Evolutionary conservation across 2,888 invertebrate species (phyloP).

Genomic region (Mythimna pallens): DNA sequence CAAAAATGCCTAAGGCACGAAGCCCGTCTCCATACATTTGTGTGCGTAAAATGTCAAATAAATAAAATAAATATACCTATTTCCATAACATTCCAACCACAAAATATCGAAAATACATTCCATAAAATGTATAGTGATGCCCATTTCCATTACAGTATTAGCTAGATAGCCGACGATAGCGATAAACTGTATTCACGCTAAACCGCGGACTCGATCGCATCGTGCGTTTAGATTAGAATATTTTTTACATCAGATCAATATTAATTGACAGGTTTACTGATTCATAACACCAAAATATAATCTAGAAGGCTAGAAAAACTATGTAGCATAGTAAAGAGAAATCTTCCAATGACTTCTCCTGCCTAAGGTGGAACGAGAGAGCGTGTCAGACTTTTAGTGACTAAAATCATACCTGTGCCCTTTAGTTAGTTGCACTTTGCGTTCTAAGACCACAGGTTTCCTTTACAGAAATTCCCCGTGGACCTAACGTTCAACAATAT

Average conservation of each 20-base stretch:
- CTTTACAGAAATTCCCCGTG: too few species aligned
- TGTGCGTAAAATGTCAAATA: too few species aligned
- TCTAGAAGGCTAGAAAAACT: background rate
- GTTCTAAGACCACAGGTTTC: too few species aligned
- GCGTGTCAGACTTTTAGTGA: too few species aligned
- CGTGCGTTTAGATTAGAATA: slow-evolving; percentile 14
- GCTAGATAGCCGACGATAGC: slow-evolving; percentile 23
- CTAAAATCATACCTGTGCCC: too few species aligned
- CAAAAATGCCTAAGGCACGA: too few species aligned
- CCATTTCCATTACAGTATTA: slow-evolving; percentile 35
- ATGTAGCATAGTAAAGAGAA: background rate
- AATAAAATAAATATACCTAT: too few species aligned
- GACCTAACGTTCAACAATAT: too few species aligned
- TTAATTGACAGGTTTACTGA: background rate
- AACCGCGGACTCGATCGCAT: slow-evolving; percentile 17
- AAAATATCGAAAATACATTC: slow-evolving; percentile 25
- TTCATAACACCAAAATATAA: background rate
- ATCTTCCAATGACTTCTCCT: too few species aligned
- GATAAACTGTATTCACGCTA: slow-evolving; percentile 31
- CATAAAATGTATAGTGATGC: slow-evolving; percentile 8
- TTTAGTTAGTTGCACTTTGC: too few species aligned
- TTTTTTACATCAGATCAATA: slow-evolving; percentile 18
- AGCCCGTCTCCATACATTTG: too few species aligned
- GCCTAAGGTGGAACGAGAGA: too few species aligned
- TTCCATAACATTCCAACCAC: background rate